phyloP scores from a whole-genome alignment of 2,888 invertebrate genomes.

The Cosmopolites sordidus region DNA sequence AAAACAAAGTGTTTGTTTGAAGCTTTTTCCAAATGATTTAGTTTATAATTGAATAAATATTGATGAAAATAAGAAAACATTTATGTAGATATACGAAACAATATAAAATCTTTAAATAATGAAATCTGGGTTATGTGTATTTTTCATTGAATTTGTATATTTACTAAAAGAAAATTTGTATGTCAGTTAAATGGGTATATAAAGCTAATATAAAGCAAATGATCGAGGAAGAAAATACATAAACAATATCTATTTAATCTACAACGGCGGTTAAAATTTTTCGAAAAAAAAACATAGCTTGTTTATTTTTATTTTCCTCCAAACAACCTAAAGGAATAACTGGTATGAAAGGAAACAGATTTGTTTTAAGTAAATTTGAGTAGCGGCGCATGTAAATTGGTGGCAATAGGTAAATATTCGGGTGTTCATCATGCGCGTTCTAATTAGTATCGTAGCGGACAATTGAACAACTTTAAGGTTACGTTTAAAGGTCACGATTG shows the following conservation, averaged over 20 bases:
- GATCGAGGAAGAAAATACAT: conserved; percentile 21
- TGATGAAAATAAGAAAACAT: too few species aligned
- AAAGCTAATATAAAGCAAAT: conserved; percentile 18
- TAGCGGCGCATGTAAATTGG: not conserved
- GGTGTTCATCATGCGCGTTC: too few species aligned
- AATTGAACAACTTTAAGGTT: too few species aligned
- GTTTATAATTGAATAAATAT: too few species aligned
- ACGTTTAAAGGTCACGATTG: too few species aligned
- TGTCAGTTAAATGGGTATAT: conserved; percentile 27
- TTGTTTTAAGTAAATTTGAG: not conserved
- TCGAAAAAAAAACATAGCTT: not conserved
- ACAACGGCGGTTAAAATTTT: conserved; percentile 1
- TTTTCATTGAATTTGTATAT: conserved; percentile 17
- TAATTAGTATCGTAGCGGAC: too few species aligned
- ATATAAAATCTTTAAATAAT: conserved; percentile 15
- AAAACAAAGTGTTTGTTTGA: too few species aligned
- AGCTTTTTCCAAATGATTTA: too few species aligned
- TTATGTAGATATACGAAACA: not conserved
- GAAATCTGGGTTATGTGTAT: conserved; percentile 17
- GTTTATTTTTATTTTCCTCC: conserved; percentile 1
- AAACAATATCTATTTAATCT: conserved; percentile 35
- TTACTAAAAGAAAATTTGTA: conserved; percentile 26
- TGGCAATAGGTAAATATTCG: too few species aligned
- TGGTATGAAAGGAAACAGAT: not conserved
- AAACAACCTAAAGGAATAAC: not conserved